Conservation (phyloP, 2,113 vertebrate species). For the Saccopteryx bilineata region DNA sequence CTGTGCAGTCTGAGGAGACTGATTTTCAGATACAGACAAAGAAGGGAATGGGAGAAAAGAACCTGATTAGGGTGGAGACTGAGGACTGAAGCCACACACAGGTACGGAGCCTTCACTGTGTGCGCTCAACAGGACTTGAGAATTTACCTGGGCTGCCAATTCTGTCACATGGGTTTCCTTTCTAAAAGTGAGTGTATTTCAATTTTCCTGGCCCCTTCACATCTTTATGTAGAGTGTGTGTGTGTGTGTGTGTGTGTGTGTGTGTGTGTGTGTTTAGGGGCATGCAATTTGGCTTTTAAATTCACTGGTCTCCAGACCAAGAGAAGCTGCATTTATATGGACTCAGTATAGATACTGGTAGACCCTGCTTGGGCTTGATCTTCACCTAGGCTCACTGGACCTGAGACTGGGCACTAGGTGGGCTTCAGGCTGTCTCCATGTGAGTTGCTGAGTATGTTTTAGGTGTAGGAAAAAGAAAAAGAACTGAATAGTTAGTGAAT, state of each 20-base stretch:
- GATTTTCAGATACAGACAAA: neutral
- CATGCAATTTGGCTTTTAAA: neutral
- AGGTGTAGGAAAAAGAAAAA: neutral
- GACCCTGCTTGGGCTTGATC: neutral
- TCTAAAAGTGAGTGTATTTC: neutral
- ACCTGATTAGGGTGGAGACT: neutral
- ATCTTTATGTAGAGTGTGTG: neutral
- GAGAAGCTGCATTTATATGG: neutral
- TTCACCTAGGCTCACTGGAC: neutral
- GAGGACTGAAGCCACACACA: neutral
- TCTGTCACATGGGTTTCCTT: neutral
- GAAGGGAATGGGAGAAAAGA: neutral
- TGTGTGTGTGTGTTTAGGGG: neutral
- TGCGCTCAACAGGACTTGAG: neutral
- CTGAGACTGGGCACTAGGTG: neutral
- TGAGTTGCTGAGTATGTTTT: neutral
- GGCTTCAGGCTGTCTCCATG: neutral
- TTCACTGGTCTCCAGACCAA: neutral
- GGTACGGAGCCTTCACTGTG: neutral
- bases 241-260: neutral
- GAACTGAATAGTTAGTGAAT: neutral
- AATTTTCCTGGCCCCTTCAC: neutral
- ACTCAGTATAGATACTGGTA: neutral
- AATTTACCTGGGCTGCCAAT: neutral
- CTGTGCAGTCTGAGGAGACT: neutral